These are phyloP conservation scores for Gorsachius magnificus DNA, from an alignment of 2,797 vertebrate genomes.

Conservation along the genomic window DNA sequence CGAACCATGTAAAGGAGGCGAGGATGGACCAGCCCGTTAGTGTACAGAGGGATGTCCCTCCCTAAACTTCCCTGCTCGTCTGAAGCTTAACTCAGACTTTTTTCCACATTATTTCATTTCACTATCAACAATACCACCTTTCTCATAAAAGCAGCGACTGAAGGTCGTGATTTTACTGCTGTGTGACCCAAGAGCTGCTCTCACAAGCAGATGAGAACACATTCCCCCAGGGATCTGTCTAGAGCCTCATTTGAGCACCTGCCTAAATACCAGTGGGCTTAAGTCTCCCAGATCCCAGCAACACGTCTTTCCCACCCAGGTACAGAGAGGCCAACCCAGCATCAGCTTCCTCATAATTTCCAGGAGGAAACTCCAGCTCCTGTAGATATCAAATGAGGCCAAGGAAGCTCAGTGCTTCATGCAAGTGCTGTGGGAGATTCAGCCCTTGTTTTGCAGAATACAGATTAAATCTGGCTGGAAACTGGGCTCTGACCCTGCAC, in stretches of 20 bases:
- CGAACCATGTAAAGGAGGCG: background rate
- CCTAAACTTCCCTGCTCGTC: background rate
- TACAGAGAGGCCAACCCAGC: background rate
- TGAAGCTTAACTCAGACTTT: background rate
- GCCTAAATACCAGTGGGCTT: background rate
- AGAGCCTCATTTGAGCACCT: background rate
- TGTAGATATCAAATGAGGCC: background rate
- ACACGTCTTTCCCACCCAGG: background rate
- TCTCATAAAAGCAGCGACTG: background rate
- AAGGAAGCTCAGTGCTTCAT: background rate
- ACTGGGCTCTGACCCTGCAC: accelerated
- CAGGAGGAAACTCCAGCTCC: background rate
- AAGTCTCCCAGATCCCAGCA: background rate
- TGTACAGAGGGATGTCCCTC: background rate
- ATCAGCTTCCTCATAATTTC: background rate
- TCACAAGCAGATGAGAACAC: background rate
- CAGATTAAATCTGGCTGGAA: background rate
- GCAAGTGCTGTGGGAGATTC: accelerated
- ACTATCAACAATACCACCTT: background rate
- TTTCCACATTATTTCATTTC: background rate
- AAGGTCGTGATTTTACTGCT: background rate
- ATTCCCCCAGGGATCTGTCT: background rate
- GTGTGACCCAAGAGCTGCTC: background rate
- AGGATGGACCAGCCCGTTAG: background rate
- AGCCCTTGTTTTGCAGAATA: background rate